These are phyloP conservation scores for Pelobates fuscus DNA, from an alignment of 2,113 vertebrate genomes.

Conservation along the genomic window DNA sequence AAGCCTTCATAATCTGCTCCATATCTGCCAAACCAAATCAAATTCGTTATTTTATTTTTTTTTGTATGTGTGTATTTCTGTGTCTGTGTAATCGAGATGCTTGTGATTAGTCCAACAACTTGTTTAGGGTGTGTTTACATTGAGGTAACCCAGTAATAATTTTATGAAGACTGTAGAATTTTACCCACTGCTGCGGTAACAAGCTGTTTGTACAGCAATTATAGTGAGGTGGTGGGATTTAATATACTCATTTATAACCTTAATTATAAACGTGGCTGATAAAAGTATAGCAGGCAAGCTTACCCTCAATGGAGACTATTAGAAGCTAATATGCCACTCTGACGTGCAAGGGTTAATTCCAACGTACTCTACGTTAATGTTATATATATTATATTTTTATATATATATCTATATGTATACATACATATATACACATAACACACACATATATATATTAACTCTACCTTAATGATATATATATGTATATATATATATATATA, in stretches of 20 bases:
- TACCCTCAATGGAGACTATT: too few relatives aligned
- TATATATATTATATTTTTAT: too few relatives aligned
- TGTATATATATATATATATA: not conserved
- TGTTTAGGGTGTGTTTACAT: slow-evolving; percentile 39
- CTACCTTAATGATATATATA: not conserved
- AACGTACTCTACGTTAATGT: too few relatives aligned
- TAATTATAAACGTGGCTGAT: slow-evolving; percentile 56
- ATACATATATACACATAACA: not conserved
- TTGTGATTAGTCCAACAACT: slow-evolving; percentile 45
- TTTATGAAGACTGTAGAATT: slow-evolving; percentile 57
- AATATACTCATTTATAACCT: slow-evolving; percentile 55
- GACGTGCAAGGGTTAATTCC: too few relatives aligned
- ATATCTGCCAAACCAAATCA: not conserved
- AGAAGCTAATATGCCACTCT: too few relatives aligned
- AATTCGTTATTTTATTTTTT: not conserved
- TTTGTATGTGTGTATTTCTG: too few relatives aligned
- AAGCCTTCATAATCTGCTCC: not conserved
- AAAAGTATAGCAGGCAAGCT: slow-evolving; percentile 3
- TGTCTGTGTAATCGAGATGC: too few relatives aligned
- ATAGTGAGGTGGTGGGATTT: slow-evolving; percentile 56
- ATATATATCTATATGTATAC: not conserved
- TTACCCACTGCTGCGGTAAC: slow-evolving; percentile 56
- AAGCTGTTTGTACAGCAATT: slow-evolving; percentile 58
- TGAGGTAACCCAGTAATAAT: slow-evolving; percentile 54
- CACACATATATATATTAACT: too few relatives aligned